phyloP scores from a whole-genome alignment of 2,113 vertebrate genomes.

The Rhinolophus sinicus region DNA sequence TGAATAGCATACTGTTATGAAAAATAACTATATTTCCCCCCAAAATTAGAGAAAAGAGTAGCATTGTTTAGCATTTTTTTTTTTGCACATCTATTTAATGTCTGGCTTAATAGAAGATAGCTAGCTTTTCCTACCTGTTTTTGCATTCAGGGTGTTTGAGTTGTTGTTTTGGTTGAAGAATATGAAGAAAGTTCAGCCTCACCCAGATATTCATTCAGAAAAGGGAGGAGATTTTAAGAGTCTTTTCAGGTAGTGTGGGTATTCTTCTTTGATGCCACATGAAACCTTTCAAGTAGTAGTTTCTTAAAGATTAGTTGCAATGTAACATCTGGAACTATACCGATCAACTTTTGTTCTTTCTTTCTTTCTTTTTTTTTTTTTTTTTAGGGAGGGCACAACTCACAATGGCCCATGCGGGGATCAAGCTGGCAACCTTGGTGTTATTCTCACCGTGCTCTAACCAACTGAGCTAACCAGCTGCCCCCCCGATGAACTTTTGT shows the following conservation, averaged over 20 bases:
- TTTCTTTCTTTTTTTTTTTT: not conserved
- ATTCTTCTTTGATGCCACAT: not conserved
- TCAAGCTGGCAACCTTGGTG: no score
- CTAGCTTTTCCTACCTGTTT: not conserved
- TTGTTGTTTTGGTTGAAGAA: constrained; percentile 5
- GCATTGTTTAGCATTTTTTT: not conserved
- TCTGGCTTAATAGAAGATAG: not conserved
- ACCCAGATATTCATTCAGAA: not conserved
- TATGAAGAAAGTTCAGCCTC: not conserved
- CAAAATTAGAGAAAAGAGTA: not conserved
- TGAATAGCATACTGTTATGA: not conserved
- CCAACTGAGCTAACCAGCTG: no score
- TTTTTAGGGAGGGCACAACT: no score
- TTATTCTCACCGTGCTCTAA: no score
- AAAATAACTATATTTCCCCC: not conserved
- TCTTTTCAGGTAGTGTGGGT: not conserved
- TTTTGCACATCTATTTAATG: not conserved
- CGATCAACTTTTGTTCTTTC: not conserved
- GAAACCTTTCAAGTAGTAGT: not conserved
- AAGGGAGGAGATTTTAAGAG: not conserved
- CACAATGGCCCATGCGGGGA: no score
- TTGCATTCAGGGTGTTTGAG: not conserved
- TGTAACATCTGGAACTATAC: not conserved
- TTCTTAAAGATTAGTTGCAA: not conserved
- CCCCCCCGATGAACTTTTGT: not conserved